Evolutionary conservation across 2,113 vertebrate genomes (phyloP).

Genomic region (Merops nubicus): DNA sequence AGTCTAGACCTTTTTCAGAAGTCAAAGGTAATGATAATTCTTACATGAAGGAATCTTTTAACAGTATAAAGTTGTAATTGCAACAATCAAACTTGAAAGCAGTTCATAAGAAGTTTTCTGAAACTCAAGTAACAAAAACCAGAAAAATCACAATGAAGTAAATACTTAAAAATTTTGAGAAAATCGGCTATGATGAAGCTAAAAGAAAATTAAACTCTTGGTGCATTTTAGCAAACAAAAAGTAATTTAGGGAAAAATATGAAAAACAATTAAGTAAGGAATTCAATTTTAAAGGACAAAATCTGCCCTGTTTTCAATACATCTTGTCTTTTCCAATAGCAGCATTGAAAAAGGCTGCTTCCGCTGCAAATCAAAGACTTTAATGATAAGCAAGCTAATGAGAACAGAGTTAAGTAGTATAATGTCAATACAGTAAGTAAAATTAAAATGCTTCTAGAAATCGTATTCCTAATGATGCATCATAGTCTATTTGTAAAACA

Average conservation of each 20-base stretch:
- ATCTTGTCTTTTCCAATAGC: background rate
- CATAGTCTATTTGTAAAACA: background rate
- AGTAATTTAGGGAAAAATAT: background rate
- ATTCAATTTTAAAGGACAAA: background rate
- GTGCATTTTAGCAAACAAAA: background rate
- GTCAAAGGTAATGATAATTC: background rate
- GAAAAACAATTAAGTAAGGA: background rate
- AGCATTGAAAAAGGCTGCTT: background rate
- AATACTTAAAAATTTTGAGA: background rate
- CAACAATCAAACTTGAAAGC: background rate
- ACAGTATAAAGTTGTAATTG: background rate
- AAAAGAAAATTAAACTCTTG: background rate
- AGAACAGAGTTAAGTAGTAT: background rate
- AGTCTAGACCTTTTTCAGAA: background rate
- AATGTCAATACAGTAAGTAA: background rate
- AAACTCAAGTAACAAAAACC: background rate
- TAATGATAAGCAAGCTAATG: background rate
- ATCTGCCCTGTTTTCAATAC: background rate
- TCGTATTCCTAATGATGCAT: background rate
- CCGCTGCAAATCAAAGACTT: background rate
- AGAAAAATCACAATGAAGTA: background rate
- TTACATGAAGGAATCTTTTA: background rate
- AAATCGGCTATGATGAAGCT: background rate
- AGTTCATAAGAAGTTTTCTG: background rate
- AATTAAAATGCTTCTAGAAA: background rate